Percentiles rank a stretch among this genome's conserved stretches.
Evolutionary conservation across 64 coral and sea anemone species (phyloP).

Genomic region (Catalaphyllia jardinei): DNA sequence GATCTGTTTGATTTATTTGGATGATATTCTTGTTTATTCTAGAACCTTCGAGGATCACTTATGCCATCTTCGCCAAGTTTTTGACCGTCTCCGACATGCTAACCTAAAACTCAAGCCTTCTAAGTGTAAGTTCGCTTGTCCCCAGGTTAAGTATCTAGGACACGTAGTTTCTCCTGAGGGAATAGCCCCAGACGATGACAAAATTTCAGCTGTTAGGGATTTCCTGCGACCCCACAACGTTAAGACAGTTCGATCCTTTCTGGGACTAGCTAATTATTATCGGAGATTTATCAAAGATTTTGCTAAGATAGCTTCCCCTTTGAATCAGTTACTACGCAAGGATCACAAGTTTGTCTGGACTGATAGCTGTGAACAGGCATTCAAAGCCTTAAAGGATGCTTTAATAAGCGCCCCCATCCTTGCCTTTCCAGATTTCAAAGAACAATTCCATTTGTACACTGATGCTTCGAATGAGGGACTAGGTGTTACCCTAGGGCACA

Average conservation of each 20-base stretch:
- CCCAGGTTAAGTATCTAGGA: slow-evolving; percentile 1
- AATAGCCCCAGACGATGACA: background rate
- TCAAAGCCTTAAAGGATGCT: background rate
- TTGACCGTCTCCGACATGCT: slow-evolving; percentile 8
- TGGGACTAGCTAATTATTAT: no score
- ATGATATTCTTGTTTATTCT: background rate
- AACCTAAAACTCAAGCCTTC: background rate
- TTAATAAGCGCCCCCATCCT: slow-evolving; percentile 3
- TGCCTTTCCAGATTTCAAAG: slow-evolving; percentile 47
- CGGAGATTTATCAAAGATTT: no score
- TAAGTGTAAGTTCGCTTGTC: slow-evolving; percentile 9
- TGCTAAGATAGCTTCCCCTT: no score
- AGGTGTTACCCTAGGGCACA: slow-evolving; percentile 3
- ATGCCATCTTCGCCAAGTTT: background rate
- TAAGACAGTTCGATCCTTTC: no score
- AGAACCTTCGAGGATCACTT: slow-evolving; percentile 22
- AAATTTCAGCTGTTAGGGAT: background rate
- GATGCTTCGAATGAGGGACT: slow-evolving; percentile 15
- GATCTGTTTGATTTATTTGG: background rate
- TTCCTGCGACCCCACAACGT: background rate
- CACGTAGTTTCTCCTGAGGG: slow-evolving; percentile 7
- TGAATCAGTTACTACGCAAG: no score
- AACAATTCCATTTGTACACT: slow-evolving; percentile 8
- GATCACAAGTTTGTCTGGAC: no score
- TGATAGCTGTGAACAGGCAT: background rate